Evolutionary conservation across 1,140 invertebrate species (phyloP).

Genomic region (Drosophila micromelanica): DNA sequence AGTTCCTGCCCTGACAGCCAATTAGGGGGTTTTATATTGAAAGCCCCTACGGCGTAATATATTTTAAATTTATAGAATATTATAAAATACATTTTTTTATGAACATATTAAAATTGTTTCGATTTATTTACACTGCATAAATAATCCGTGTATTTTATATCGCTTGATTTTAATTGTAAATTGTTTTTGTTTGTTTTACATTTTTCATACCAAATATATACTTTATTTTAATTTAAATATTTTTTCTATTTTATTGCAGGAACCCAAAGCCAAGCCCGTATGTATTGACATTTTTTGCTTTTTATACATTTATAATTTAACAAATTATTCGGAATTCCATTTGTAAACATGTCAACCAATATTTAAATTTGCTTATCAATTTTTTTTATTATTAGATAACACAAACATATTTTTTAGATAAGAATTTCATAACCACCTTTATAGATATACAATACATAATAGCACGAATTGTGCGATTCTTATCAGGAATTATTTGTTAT

Average conservation of each 20-base stretch:
- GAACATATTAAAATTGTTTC: slow-evolving; percentile 2
- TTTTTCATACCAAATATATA: not conserved
- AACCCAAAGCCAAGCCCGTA: slow-evolving; percentile 83
- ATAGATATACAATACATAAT: not conserved
- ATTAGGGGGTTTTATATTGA: slow-evolving; percentile 54
- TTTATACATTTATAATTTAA: slow-evolving; percentile 8
- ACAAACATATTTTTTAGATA: not conserved
- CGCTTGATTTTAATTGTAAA: slow-evolving; percentile 46
- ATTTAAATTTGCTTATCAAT: slow-evolving; percentile 13
- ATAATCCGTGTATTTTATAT: slow-evolving; percentile 42
- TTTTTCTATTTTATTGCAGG: slow-evolving; percentile 63
- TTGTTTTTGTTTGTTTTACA: slow-evolving; percentile 26
- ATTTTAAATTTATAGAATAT: slow-evolving; percentile 10
- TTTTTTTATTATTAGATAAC: not conserved
- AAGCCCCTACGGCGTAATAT: slow-evolving; percentile 15
- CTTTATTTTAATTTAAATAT: slow-evolving; percentile 40
- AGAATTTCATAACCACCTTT: not conserved
- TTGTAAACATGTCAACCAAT: not conserved
- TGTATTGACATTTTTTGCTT: slow-evolving; percentile 46
- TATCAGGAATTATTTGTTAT: not conserved
- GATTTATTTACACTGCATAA: slow-evolving; percentile 33
- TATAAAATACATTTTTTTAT: no score
- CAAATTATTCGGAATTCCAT: slow-evolving; percentile 9
- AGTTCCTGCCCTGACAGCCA: slow-evolving; percentile 60
- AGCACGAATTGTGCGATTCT: not conserved